Base-by-base conservation (phyloP, 2,113 vertebrate species). In the Parus major region DNA sequence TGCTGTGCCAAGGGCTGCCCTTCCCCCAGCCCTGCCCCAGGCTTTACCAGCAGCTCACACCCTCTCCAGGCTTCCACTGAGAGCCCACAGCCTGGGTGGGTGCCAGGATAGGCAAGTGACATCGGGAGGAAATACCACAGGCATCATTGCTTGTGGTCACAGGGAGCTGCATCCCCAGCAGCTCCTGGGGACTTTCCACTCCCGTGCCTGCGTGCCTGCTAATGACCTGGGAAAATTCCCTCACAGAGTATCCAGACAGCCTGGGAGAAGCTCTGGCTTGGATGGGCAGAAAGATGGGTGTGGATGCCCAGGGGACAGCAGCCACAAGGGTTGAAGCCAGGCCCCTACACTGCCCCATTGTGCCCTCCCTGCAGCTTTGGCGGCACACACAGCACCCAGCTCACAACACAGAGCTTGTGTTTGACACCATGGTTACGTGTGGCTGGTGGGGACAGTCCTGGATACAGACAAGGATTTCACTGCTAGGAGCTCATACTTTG, bases 121-220 rank as follows among this genome's bases (percentile, higher is more conserved):
- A 36, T 82, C 6, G 0, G 64, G 78, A 90, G 95, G 92, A 92
- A 59, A 91, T 29, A 16, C 90, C 10, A 6, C 57, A 24, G 75
- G 88, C 94, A 90, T 76, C 59, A 4, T 4, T 78, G 44, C 81
- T 87, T 42, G 78, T 2, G 22, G 52, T 92, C 82, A 64, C 86
- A 76, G 83, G 25, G 76, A 83, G 31, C 63, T 50, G 63, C 1
- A 8, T 57, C 88, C 39, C 63, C 49, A 22, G 88, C 75, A 73
- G 50, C 21, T 96, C 63, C 42, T 86, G 95, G 95, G 88, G 82
- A 97, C 82, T 97, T 97, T 96, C 96, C 95, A 95, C 72, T 94
- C 79, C 0, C 5, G 35, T 70, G 55, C 14, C 61, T 88, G 33
- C 2, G 24, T 70, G 59, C 10, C 57, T 88, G 33, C 12, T 80